These are phyloP conservation scores for Atrichornis clamosus DNA, from an alignment of 2,113 vertebrate genomes.

Conservation along the genomic window DNA sequence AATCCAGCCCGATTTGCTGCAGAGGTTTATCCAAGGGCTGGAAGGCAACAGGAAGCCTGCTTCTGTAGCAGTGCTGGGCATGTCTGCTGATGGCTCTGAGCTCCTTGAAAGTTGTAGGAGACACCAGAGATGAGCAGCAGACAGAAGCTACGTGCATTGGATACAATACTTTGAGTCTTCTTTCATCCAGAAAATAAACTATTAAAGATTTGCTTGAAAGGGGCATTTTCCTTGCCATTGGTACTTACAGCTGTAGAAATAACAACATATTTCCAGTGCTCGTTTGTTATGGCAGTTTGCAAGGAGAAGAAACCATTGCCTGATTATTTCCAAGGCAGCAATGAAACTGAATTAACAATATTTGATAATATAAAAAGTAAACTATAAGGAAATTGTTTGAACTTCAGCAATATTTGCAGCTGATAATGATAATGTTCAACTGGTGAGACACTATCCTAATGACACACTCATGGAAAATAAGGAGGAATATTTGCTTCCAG, in stretches of 20 bases:
- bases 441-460: background rate
- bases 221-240: background rate
- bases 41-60: background rate
- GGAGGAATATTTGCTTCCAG: conserved; percentile 18
- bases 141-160: background rate
- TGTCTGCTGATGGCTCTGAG: background rate
- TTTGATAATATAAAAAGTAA: background rate
- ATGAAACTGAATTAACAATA: background rate
- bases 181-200: background rate
- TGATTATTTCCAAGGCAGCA: background rate
- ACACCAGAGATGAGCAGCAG: background rate
- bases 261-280: background rate
- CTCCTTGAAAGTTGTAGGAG: background rate
- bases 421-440: background rate
- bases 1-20: background rate
- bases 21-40: background rate
- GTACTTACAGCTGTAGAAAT: background rate
- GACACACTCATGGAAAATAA: background rate
- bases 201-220: background rate
- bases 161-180: background rate
- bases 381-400: background rate
- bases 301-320: background rate
- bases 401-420: background rate
- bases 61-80: background rate
- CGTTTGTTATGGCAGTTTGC: background rate